Evolutionary conservation across 2,113 vertebrate genomes (phyloP), one percentile per base, ranked within the genome.

Genomic region (Mohoua ochrocephala): DNA sequence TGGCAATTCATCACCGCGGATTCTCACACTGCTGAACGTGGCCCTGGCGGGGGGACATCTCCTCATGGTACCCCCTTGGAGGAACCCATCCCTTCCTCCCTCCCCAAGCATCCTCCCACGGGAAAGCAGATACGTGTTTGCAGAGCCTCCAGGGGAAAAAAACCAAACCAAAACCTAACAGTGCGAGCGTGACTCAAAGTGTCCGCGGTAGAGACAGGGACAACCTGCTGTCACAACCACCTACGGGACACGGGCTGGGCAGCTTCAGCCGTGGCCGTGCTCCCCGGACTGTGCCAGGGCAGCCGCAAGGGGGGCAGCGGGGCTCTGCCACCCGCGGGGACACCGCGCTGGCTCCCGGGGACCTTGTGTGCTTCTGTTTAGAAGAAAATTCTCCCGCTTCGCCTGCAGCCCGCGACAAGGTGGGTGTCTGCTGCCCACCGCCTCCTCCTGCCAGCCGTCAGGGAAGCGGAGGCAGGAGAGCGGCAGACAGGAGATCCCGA

Each of bases 21-120:
- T 96, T 98, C 97, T 96, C 97, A 97, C 97, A 95, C 91, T 93
- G 80, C 90, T 10, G 79, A 84, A 31, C 24, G 81, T 31, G 52
- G 75, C 54, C 56, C 67, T 63, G 33, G 30, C 14, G 9, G 15
- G 59, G 63, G 69, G 12, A 68, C 27, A 82, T 79, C 31, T 83
- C 54, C 41, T 83, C 61, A 11, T 52, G 61, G 41, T 41, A 78
- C 44, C 74, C 69, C 57, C 35, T 41, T 37, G 41, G 39, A 89
- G 71, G 57, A 91, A 45, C 52, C 24, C 49, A 35, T 45, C 49
- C 47, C 31, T 80, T 90, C 54, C 41, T 90, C 63, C 97, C n/a
- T 80, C 11, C 50, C 53, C 63, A n/a, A 15, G 64, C 80, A 84
- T 76, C 67, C 41, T 57, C 33, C 53, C 57, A n/a, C 12, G 18